Conservation (phyloP, 2,113 vertebrate species). For the Isichthys henryi region DNA sequence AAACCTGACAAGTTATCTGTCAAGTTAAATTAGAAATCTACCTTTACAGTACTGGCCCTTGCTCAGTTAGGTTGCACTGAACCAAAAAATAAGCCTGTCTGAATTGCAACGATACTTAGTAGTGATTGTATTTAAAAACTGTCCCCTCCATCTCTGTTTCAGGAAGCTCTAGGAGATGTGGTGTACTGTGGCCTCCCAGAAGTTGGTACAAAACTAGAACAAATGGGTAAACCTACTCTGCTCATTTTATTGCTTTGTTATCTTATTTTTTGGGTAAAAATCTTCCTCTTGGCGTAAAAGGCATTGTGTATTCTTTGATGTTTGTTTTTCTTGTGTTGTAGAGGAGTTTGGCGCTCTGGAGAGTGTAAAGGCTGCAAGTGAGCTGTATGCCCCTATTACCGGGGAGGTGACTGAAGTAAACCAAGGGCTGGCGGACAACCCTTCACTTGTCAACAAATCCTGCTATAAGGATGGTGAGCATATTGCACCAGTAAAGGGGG, state of each 20-base stretch:
- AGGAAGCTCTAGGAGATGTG: conserved; percentile 93
- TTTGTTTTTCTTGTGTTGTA: conserved; percentile 39
- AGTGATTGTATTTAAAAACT: background rate
- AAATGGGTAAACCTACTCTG: conserved; percentile 66
- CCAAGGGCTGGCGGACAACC: conserved; percentile 77
- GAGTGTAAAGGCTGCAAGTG: conserved; percentile 96
- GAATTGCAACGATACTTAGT: background rate
- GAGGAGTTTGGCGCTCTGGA: conserved; percentile 97
- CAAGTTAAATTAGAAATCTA: background rate
- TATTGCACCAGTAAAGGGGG: background rate
- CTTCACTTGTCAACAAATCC: conserved; percentile 91
- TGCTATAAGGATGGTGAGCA: conserved; percentile 91
- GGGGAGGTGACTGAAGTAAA: conserved; percentile 91
- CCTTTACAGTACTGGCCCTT: background rate
- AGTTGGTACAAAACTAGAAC: conserved; percentile 81
- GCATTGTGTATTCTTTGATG: background rate
- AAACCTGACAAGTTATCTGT: background rate
- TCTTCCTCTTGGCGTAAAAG: background rate
- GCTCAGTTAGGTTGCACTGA: background rate
- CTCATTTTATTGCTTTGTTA: background rate
- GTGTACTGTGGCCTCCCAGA: conserved; percentile 97
- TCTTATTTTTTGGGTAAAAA: background rate
- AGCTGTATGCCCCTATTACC: conserved; percentile 88
- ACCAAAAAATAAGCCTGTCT: background rate
- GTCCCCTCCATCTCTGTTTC: conserved; percentile 9